Evolutionary conservation across 2,888 invertebrate species (phyloP).

Genomic region (Hofmannophila pseudospretella): DNA sequence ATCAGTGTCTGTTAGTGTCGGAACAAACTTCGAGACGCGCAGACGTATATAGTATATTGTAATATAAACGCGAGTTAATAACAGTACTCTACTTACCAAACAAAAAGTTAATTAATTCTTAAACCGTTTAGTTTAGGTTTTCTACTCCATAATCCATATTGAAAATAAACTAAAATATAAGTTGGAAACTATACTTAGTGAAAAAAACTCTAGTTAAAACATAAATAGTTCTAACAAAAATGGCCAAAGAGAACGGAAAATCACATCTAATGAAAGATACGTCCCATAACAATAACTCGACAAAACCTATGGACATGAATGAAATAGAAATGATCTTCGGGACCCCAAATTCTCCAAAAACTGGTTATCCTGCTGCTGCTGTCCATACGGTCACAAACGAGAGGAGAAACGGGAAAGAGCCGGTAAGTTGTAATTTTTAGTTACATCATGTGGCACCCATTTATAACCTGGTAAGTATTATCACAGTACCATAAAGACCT

Average conservation of each 20-base stretch:
- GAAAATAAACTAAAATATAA: no score
- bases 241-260: slow-evolving; percentile 25
- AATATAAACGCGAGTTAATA: no score
- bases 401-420: slow-evolving; percentile 21
- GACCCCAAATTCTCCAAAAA: slow-evolving; percentile 27
- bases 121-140: no score
- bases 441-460: no score
- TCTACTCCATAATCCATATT: no score
- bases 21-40: slow-evolving; percentile 2
- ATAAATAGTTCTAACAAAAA: slow-evolving; percentile 4
- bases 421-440: slow-evolving; percentile 20
- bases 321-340: slow-evolving; percentile 57
- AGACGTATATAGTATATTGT: no score
- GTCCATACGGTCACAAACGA: slow-evolving; percentile 33
- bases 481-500: no score
- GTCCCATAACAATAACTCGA: background rate
- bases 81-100: no score
- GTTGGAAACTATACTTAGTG: no score
- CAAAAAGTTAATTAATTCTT: no score
- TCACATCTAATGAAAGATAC: slow-evolving; percentile 31
- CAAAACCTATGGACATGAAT: slow-evolving; percentile 28
- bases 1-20: slow-evolving; percentile 6
- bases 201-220: background rate
- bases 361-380: slow-evolving; percentile 17
- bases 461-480: no score